phyloP scores from a whole-genome alignment of 2,797 vertebrate genomes.

The Sebastes kiyomatsui region DNA sequence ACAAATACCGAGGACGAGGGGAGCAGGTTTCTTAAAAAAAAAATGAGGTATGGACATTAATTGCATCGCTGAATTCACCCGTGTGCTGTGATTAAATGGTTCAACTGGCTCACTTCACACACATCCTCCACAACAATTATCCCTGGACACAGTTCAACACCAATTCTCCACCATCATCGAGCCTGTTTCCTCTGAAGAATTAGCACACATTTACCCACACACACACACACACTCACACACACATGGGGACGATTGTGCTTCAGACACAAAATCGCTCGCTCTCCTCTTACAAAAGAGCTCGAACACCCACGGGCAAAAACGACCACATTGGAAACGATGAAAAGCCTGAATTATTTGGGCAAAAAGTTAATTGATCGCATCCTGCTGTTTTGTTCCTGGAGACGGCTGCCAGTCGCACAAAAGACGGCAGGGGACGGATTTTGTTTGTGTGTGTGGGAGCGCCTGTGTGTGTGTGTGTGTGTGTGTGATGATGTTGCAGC shows the following conservation, averaged over 20 bases:
- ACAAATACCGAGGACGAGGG: neutral
- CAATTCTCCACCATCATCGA: constrained; percentile 37
- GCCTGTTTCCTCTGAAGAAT: constrained; percentile 35
- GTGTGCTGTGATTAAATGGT: constrained; percentile 57
- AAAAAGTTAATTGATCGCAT: constrained; percentile 66
- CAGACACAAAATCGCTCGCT: constrained; percentile 19
- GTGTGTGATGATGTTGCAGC: neutral
- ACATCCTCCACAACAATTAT: constrained; percentile 48
- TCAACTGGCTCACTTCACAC: constrained; percentile 31
- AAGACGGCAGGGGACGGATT: constrained; percentile 5
- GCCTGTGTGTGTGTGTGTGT: neutral
- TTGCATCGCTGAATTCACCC: constrained; percentile 40
- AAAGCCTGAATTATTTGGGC: constrained; percentile 51
- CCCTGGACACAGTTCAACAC: constrained; percentile 45
- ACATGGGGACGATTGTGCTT: neutral
- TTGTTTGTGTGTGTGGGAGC: constrained; percentile 8
- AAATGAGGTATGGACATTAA: constrained; percentile 47
- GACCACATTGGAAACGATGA: constrained; percentile 28
- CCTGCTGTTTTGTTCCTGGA: constrained; percentile 49
- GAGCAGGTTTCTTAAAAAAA: constrained; percentile 4
- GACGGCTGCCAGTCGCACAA: constrained; percentile 38
- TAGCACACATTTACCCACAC: neutral
- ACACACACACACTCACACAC: neutral
- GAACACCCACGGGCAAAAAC: constrained; percentile 44
- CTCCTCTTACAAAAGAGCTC: constrained; percentile 20